Evolutionary conservation across 2,888 invertebrate genomes (phyloP).

Genomic region (Venusia cambrica): DNA sequence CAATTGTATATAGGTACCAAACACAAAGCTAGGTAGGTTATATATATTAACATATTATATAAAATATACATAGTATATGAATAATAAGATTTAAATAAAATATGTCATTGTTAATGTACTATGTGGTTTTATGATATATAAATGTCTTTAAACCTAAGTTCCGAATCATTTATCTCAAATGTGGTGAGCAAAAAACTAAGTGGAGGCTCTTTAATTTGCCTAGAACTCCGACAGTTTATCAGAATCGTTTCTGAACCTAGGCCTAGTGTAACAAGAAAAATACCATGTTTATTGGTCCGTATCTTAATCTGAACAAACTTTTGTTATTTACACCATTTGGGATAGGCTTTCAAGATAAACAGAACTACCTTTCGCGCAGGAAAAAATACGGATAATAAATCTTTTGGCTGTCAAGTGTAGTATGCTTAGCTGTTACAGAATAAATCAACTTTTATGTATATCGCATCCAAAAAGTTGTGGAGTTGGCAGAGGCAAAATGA

Average conservation of each 20-base stretch:
- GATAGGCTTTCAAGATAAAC: conserved; percentile 36
- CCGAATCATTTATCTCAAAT: too few species aligned
- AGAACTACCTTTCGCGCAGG: conserved; percentile 43
- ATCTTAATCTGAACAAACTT: conserved; percentile 33
- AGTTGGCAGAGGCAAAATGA: conserved; percentile 36
- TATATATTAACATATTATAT: too few species aligned
- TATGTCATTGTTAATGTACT: too few species aligned
- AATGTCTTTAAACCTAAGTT: too few species aligned
- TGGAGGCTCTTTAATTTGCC: too few species aligned
- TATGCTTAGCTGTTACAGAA: conserved; percentile 55
- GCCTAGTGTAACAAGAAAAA: conserved; percentile 13
- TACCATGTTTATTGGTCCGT: conserved; percentile 25
- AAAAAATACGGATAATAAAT: conserved; percentile 63
- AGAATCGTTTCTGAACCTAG: conserved; percentile 26
- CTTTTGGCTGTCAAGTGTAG: conserved; percentile 59
- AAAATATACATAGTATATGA: too few species aligned
- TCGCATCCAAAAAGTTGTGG: conserved; percentile 44
- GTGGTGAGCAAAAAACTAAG: too few species aligned
- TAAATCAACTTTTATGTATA: conserved; percentile 61
- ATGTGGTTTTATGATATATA: too few species aligned
- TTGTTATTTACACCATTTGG: conserved; percentile 32
- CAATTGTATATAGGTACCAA: too few species aligned
- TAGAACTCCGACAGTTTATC: too few species aligned
- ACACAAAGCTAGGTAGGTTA: too few species aligned
- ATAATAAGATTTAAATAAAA: too few species aligned